These are phyloP conservation scores for Gnathonemus echidnorhynchus DNA, from an alignment of 2,113 vertebrate genomes.

Conservation along the genomic window DNA sequence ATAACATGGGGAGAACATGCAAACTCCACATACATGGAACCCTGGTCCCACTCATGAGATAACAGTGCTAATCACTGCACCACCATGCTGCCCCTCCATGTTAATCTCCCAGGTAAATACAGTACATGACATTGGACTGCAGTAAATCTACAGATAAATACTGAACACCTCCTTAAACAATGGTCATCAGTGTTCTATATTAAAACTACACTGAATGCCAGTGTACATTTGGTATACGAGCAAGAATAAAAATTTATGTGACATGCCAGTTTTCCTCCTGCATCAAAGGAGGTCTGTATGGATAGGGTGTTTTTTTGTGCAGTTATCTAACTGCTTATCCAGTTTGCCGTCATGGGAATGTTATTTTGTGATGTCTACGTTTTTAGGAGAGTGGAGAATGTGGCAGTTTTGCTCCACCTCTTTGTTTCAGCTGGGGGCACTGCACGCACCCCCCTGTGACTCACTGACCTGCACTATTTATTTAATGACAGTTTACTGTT, in stretches of 20 bases:
- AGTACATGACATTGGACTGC: not conserved
- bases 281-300: not conserved
- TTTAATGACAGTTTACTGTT: not conserved
- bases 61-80: not conserved
- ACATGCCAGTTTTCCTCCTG: not conserved
- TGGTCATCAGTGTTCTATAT: not conserved
- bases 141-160: not conserved
- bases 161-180: not conserved
- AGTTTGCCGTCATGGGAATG: not conserved
- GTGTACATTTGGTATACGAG: not conserved
- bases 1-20: not conserved
- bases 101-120: not conserved
- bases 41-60: not conserved
- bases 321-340: not conserved
- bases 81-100: not conserved
- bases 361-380: not conserved
- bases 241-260: not conserved
- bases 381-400: not conserved
- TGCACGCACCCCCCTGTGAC: not conserved
- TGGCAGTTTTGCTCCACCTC: not conserved
- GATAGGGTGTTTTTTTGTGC: not conserved
- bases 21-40: not conserved
- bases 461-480: not conserved
- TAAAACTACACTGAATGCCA: not conserved
- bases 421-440: not conserved